These are phyloP conservation scores for Hippocampus comes DNA, from an alignment of 2,113 vertebrate genomes.

Conservation along the genomic window DNA sequence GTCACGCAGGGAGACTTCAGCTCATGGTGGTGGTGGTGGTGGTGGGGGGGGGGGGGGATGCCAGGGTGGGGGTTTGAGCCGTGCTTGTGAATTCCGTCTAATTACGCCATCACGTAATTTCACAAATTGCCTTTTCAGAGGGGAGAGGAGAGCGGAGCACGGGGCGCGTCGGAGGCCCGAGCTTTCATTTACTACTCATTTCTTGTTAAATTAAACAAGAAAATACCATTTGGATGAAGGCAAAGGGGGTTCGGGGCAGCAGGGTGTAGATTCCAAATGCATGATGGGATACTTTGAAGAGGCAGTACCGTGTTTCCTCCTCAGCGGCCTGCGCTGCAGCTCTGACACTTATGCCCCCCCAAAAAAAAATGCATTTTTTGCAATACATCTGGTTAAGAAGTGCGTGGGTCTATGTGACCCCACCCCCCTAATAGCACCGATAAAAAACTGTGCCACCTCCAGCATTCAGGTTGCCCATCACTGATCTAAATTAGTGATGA, in stretches of 20 bases:
- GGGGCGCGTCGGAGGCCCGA: slow-evolving; percentile 82
- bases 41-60: slow-evolving; percentile 57
- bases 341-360: background rate
- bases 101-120: slow-evolving; percentile 99
- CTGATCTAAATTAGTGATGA: no score
- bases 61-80: slow-evolving; percentile 59
- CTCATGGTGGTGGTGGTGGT: slow-evolving; percentile 75
- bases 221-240: slow-evolving; percentile 83
- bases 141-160: slow-evolving; percentile 90
- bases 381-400: background rate
- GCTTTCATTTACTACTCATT: slow-evolving; percentile 95
- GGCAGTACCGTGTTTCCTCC: slow-evolving; percentile 23
- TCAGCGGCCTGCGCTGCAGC: slow-evolving; percentile 5
- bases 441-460: no score
- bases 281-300: slow-evolving; percentile 40
- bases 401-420: no score
- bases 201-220: slow-evolving; percentile 98
- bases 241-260: slow-evolving; percentile 58
- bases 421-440: no score
- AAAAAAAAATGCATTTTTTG: no score
- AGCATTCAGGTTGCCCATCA: no score
- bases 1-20: slow-evolving; percentile 95
- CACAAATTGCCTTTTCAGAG: slow-evolving; percentile 95
- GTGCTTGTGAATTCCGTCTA: slow-evolving; percentile 88
- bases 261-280: slow-evolving; percentile 33